Evolutionary conservation across 2,888 invertebrate species (phyloP).

Genomic region (Encarsia formosa): DNA sequence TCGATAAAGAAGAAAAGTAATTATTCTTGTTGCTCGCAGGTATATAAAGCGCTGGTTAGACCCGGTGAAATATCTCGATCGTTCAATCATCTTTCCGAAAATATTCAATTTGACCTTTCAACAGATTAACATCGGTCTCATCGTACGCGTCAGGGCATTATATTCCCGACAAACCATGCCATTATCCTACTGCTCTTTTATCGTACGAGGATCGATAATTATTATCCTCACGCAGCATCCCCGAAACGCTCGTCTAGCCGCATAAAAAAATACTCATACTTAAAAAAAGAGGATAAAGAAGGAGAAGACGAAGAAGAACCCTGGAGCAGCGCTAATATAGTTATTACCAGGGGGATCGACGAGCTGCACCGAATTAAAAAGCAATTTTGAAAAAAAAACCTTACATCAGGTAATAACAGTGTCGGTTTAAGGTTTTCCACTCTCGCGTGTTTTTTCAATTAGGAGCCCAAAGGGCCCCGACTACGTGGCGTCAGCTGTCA

Average conservation of each 20-base stretch:
- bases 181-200: slow-evolving; percentile 1
- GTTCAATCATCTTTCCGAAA: slow-evolving; percentile 7
- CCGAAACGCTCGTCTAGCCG: background rate
- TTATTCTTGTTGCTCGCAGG: too few species aligned
- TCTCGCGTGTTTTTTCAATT: slow-evolving; percentile 25
- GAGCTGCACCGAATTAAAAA: slow-evolving; percentile 48
- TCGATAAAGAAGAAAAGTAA: too few species aligned
- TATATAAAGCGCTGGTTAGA: too few species aligned
- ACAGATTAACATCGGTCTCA: slow-evolving; percentile 10
- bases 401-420: slow-evolving; percentile 48
- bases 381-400: slow-evolving; percentile 50
- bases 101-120: slow-evolving; percentile 21
- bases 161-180: background rate
- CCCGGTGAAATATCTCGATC: slow-evolving; percentile 4
- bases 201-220: slow-evolving; percentile 22
- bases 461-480: slow-evolving; percentile 20
- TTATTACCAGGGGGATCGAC: slow-evolving; percentile 41
- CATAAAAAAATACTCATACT: background rate
- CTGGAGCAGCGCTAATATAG: slow-evolving; percentile 46
- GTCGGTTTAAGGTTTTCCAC: slow-evolving; percentile 48
- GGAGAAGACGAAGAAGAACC: background rate
- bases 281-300: too few species aligned
- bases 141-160: background rate
- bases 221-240: slow-evolving; percentile 4
- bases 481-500: slow-evolving; percentile 15